Conservation (phyloP, 2,113 vertebrate species). For the Gila orcuttii region DNA sequence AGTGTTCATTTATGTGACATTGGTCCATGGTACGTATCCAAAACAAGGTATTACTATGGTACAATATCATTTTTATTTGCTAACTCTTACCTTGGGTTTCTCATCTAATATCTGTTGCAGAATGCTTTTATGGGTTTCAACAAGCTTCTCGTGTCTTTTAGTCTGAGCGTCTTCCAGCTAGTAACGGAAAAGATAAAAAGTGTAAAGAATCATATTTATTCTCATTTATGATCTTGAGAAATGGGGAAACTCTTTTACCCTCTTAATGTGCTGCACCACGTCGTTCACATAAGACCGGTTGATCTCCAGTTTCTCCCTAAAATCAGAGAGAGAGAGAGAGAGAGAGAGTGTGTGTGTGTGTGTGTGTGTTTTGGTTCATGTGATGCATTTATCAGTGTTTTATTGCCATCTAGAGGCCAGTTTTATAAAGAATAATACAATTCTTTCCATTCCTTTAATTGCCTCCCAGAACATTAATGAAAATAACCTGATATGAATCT, state of each 20-base stretch:
- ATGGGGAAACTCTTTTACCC: conserved; percentile 76
- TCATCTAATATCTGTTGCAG: conserved; percentile 93
- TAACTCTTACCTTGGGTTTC: conserved; percentile 88
- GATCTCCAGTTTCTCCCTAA: conserved; percentile 97
- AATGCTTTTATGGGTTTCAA: conserved; percentile 92
- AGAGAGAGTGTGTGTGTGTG: too few species aligned
- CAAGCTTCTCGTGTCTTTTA: conserved; percentile 92
- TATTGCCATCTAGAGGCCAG: conserved; percentile 48
- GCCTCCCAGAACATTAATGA: background rate
- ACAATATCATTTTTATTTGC: background rate
- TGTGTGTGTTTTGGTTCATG: background rate
- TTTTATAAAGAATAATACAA: background rate
- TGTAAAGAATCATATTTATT: background rate
- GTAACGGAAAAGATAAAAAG: conserved; percentile 5
- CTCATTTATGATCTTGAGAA: background rate
- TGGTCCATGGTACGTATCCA: too few species aligned
- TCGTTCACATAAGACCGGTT: conserved; percentile 96
- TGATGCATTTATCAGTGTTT: background rate
- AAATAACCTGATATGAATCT: background rate
- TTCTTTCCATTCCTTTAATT: background rate
- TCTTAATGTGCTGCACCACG: conserved; percentile 96
- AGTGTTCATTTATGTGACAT: background rate
- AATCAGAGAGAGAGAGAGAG: conserved; percentile 19
- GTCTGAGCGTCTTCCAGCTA: conserved; percentile 96
- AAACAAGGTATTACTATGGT: too few species aligned